Evolutionary conservation across 2,797 vertebrate genomes (phyloP).

Genomic region (Meda fulgida): DNA sequence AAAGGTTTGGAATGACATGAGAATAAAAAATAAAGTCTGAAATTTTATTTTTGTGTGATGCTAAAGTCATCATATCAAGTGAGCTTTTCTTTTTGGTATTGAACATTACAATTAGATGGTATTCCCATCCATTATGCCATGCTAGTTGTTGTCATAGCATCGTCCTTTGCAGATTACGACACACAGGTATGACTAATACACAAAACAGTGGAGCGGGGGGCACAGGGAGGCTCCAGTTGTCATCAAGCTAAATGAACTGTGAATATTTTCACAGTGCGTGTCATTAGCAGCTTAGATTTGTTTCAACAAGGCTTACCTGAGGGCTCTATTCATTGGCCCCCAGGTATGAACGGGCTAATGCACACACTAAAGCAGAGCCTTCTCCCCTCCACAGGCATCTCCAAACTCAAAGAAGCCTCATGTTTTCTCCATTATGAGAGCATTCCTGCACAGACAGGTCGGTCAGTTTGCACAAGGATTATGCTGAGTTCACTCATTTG

Average conservation of each 20-base stretch:
- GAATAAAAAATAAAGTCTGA: background rate
- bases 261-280: conserved; percentile 91
- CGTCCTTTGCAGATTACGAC: conserved; percentile 57
- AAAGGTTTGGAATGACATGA: background rate
- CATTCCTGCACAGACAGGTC: conserved; percentile 36
- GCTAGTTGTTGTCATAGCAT: conserved; percentile 65
- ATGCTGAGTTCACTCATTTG: conserved; percentile 3
- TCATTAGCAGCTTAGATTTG: conserved; percentile 93
- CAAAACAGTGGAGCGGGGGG: conserved; percentile 38
- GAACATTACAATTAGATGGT: conserved; percentile 56
- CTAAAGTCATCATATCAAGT: conserved; percentile 38
- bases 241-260: conserved; percentile 96
- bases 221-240: conserved; percentile 68
- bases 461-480: conserved; percentile 3
- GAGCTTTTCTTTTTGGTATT: background rate
- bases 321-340: conserved; percentile 85
- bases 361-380: conserved; percentile 32
- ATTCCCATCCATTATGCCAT: conserved; percentile 64
- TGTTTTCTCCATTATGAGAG: conserved; percentile 31
- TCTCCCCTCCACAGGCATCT: conserved; percentile 26
- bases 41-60: background rate
- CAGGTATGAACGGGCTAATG: conserved; percentile 81
- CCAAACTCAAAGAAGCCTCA: conserved; percentile 26
- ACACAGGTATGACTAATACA: conserved; percentile 68
- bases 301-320: conserved; percentile 91